A percentile compares a stretch with the other conserved stretches of the same genome.
Evolutionary conservation across 2,797 vertebrate genomes (phyloP).

Genomic region (Sphenopsis melanotis): DNA sequence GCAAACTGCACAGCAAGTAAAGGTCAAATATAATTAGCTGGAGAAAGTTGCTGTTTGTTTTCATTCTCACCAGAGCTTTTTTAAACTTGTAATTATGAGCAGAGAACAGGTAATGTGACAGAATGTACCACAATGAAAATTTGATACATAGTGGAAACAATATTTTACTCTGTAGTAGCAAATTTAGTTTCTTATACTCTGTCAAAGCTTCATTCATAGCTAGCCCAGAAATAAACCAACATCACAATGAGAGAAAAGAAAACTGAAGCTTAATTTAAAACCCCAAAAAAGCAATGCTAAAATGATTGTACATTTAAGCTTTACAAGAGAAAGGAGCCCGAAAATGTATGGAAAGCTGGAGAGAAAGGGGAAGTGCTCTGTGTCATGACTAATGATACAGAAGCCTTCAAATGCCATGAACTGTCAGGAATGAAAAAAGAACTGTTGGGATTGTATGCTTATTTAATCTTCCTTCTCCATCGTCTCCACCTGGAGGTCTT

Average conservation of each 20-base stretch:
- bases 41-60: conserved; percentile 20
- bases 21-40: conserved; percentile 48
- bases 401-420: conserved; percentile 20
- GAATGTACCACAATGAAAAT: background rate
- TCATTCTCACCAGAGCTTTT: background rate
- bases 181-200: background rate
- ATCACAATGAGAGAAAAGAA: background rate
- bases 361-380: background rate
- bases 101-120: background rate
- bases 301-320: background rate
- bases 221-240: background rate
- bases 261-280: background rate
- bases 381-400: conserved; percentile 9
- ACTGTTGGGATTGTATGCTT: background rate
- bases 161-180: background rate
- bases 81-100: background rate
- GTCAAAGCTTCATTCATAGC: background rate
- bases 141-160: background rate
- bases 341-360: background rate
- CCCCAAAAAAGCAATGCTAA: background rate
- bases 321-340: background rate
- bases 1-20: background rate
- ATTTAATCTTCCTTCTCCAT: background rate
- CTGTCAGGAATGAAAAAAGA: background rate
- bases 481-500: background rate